Percentiles rank a stretch among this genome's conserved stretches.
phyloP scores from a whole-genome alignment of 2,113 vertebrate species.

The Bothrops jararaca region DNA sequence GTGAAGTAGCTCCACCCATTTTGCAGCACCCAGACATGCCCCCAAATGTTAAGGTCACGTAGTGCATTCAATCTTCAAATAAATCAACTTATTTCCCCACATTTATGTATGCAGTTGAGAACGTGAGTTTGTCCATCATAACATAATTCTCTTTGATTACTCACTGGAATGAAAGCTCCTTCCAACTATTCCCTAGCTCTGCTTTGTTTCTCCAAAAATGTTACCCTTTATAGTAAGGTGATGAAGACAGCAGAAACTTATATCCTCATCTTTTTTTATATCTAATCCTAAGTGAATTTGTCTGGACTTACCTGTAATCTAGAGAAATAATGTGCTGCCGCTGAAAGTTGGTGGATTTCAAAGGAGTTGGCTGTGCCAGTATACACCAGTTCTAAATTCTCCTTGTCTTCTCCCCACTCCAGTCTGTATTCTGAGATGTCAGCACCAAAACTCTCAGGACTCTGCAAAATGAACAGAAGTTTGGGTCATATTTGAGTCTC shows the following conservation, averaged over 20 bases:
- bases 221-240: background rate
- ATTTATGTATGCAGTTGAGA: no score
- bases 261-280: background rate
- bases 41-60: no score
- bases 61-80: no score
- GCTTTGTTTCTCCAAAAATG: background rate
- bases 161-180: background rate
- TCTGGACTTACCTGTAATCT: constrained; percentile 78
- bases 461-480: constrained; percentile 70
- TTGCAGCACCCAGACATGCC: no score
- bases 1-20: no score
- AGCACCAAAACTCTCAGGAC: constrained; percentile 87
- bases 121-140: no score
- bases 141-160: background rate
- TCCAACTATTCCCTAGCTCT: background rate
- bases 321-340: constrained; percentile 88
- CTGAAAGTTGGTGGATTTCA: constrained; percentile 81
- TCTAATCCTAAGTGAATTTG: accelerated
- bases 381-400: constrained; percentile 84
- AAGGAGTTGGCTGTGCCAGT: constrained; percentile 82
- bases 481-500: background rate
- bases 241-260: background rate
- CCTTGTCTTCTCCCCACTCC: constrained; percentile 92
- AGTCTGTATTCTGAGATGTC: constrained; percentile 94
- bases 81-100: no score